Percentiles rank a stretch among this genome's conserved stretches.
These are phyloP conservation scores for Girardia tigrina DNA, from an alignment of 2,888 invertebrate species.

Conservation along the genomic window DNA sequence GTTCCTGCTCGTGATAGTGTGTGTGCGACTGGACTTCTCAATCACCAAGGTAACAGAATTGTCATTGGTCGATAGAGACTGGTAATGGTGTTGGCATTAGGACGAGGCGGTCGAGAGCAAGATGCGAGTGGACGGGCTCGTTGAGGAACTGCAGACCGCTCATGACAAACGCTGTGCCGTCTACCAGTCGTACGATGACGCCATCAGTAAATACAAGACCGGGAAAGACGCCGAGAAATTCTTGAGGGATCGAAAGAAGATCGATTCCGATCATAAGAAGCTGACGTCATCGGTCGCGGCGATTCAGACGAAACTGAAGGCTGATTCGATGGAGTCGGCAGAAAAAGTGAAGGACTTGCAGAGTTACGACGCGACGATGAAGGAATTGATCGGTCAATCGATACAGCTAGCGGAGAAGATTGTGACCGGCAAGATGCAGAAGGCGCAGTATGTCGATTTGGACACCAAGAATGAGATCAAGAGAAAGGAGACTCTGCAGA, in stretches of 20 bases:
- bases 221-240: conserved; percentile 55
- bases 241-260: conserved; percentile 53
- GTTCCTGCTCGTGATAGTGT: conserved; percentile 77
- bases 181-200: conserved; percentile 57
- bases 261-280: conserved; percentile 56
- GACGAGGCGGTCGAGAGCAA: conserved; percentile 54
- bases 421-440: conserved; percentile 56
- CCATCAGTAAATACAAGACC: conserved; percentile 56
- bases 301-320: conserved; percentile 54
- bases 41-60: conserved; percentile 56
- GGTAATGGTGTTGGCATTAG: conserved; percentile 40
- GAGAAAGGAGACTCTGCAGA: conserved; percentile 53
- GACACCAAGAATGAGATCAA: conserved; percentile 55
- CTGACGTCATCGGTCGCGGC: conserved; percentile 54
- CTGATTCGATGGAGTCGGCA: conserved; percentile 56
- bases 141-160: conserved; percentile 55
- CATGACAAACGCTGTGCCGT: conserved; percentile 57
- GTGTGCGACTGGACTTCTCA: conserved; percentile 86
- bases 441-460: conserved; percentile 56
- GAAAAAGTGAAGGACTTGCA: conserved; percentile 58
- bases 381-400: conserved; percentile 42
- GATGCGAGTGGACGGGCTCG: conserved; percentile 50
- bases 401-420: conserved; percentile 55
- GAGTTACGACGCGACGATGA: conserved; percentile 52
- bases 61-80: background rate